Evolutionary conservation across 1,140 invertebrate species (phyloP).

Genomic region (Hyphantria cunea): DNA sequence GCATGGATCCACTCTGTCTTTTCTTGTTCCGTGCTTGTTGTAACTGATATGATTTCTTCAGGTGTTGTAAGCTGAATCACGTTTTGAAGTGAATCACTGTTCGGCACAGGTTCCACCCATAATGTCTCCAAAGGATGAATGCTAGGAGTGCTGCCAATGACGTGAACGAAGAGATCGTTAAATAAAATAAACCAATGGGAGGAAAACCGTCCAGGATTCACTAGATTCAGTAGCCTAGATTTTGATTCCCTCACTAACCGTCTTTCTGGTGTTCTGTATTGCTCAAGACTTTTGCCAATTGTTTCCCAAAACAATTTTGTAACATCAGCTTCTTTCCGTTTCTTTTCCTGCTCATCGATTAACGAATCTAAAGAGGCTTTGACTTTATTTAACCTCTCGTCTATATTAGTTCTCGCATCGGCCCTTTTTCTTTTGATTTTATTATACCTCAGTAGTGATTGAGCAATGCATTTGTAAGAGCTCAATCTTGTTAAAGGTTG

Average conservation of each 20-base stretch:
- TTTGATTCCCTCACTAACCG: slow-evolving; percentile 90
- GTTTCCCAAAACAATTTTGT: slow-evolving; percentile 91
- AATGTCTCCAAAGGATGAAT: slow-evolving; percentile 87
- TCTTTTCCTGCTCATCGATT: slow-evolving; percentile 84
- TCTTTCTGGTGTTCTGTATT: slow-evolving; percentile 85
- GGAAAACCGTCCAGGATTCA: slow-evolving; percentile 86
- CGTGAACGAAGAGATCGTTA: slow-evolving; percentile 88
- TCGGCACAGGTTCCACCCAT: slow-evolving; percentile 87
- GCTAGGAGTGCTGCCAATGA: slow-evolving; percentile 84
- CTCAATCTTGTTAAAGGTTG: slow-evolving; percentile 83
- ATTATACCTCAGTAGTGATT: slow-evolving; percentile 72
- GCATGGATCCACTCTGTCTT: slow-evolving; percentile 91
- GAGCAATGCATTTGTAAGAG: slow-evolving; percentile 81
- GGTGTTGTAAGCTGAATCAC: slow-evolving; percentile 88
- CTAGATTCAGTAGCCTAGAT: slow-evolving; percentile 85
- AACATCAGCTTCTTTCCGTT: slow-evolving; percentile 85
- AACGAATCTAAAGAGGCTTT: slow-evolving; percentile 84
- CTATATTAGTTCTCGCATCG: slow-evolving; percentile 61
- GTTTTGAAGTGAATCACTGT: slow-evolving; percentile 82
- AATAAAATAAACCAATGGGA: slow-evolving; percentile 90
- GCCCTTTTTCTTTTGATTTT: slow-evolving; percentile 66
- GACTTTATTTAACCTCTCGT: slow-evolving; percentile 75
- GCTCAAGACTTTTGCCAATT: slow-evolving; percentile 85
- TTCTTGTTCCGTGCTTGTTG: slow-evolving; percentile 84
- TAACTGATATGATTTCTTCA: slow-evolving; percentile 88